Percentiles rank a stretch among this genome's conserved stretches.
Conservation (phyloP, 1,140 invertebrate species). For the Steinernema khuongi region DNA sequence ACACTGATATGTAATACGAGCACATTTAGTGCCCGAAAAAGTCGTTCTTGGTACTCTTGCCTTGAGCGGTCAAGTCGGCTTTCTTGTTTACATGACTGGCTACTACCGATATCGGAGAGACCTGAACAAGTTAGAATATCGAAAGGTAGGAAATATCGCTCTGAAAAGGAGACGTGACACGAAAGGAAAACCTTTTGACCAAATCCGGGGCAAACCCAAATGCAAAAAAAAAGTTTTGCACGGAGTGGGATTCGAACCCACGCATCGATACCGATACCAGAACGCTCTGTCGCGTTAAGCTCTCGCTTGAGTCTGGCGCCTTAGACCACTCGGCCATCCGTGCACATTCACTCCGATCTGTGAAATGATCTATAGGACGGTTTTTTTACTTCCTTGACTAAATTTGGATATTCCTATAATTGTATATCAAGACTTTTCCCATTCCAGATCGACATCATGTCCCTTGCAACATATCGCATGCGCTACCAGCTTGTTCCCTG, state of each 20-base stretch:
- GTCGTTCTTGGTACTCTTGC: not conserved
- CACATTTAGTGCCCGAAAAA: not conserved
- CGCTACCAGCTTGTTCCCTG: not conserved
- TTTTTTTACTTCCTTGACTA: not conserved
- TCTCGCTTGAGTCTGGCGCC: conserved; percentile 51
- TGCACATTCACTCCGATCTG: conserved; percentile 19
- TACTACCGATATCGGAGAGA: not conserved
- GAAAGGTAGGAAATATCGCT: not conserved
- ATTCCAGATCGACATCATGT: conserved; percentile 13
- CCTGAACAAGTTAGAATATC: not conserved
- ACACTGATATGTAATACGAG: not conserved
- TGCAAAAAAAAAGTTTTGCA: not conserved
- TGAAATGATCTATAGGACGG: not conserved
- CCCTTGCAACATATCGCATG: not conserved
- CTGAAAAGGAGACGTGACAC: not conserved
- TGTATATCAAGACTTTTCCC: not conserved
- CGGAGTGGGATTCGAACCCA: not conserved
- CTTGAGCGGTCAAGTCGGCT: not conserved
- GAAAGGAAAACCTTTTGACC: not conserved
- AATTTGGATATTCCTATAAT: not conserved
- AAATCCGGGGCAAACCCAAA: too few species aligned
- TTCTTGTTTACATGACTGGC: not conserved
- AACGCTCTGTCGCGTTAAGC: not conserved
- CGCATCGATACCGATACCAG: not conserved
- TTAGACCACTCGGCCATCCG: conserved; percentile 53